Percentiles rank a stretch among this genome's conserved stretches.
Evolutionary conservation across 2,113 vertebrate species (phyloP).

Genomic region (Xenopus laevis): DNA sequence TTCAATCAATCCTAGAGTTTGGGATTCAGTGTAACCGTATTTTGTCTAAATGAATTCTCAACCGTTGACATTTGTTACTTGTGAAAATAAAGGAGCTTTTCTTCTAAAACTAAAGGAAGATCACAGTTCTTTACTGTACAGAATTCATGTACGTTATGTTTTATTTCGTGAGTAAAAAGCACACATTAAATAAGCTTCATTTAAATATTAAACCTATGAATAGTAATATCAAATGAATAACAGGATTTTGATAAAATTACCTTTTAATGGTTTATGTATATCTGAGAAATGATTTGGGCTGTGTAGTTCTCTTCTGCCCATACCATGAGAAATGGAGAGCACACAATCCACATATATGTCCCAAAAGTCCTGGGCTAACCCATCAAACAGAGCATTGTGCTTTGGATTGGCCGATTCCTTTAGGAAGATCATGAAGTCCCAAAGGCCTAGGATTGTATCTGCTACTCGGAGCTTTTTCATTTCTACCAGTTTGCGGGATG

Average conservation of each 20-base stretch:
- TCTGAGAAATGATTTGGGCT: constrained; percentile 53
- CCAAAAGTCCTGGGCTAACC: constrained; percentile 80
- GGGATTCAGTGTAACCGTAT: too few species aligned
- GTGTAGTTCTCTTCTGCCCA: constrained; percentile 68
- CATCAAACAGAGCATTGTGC: constrained; percentile 69
- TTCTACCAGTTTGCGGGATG: constrained; percentile 64
- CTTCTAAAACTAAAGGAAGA: neutral
- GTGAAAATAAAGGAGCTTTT: too few species aligned
- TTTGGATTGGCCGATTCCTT: constrained; percentile 68
- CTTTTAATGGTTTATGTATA: constrained; percentile 58
- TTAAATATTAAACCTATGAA: too few species aligned
- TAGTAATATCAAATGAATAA: neutral
- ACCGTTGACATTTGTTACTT: too few species aligned
- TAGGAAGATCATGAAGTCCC: constrained; percentile 78
- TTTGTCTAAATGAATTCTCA: too few species aligned
- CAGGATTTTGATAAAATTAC: constrained; percentile 49
- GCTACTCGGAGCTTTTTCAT: constrained; percentile 67
- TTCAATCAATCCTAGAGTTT: too few species aligned
- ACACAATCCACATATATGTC: constrained; percentile 76
- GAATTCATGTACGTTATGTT: too few species aligned
- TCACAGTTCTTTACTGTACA: neutral
- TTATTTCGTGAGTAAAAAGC: constrained; percentile 9
- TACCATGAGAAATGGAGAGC: constrained; percentile 71
- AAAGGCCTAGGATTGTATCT: constrained; percentile 63
- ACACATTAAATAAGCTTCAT: neutral